Evolutionary conservation across 2,888 invertebrate species (phyloP).

Genomic region (Phyllotreta cruciferae): DNA sequence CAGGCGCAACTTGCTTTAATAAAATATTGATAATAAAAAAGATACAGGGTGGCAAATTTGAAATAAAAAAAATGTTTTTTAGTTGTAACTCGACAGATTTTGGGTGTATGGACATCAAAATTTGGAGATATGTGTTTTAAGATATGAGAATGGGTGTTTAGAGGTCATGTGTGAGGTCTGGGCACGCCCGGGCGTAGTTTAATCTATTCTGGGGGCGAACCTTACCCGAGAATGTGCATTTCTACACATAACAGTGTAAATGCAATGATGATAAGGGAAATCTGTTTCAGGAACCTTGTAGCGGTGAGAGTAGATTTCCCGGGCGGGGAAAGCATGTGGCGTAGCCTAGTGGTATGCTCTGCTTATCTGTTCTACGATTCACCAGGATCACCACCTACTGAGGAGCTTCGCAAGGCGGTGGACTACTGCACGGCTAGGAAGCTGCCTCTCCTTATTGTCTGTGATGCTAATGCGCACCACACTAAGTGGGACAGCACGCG

Average conservation of each 20-base stretch:
- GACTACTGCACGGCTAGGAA: slow-evolving; percentile 3
- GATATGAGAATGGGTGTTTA: no score
- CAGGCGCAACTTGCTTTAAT: no score
- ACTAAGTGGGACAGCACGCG: slow-evolving; percentile 6
- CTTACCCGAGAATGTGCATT: not conserved
- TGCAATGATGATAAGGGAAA: slow-evolving; percentile 1
- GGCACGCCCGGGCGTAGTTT: not conserved
- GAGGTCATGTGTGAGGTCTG: no score
- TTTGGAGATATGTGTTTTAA: no score
- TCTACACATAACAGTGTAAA: not conserved
- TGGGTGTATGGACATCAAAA: no score
- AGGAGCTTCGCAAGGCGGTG: slow-evolving; percentile 6
- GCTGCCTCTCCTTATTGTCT: not conserved
- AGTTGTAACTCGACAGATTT: no score
- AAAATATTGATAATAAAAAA: no score
- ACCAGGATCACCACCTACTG: slow-evolving; percentile 2
- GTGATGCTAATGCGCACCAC: slow-evolving; percentile 5
- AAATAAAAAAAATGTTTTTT: no score
- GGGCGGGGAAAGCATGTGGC: no score
- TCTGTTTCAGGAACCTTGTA: slow-evolving; percentile 4
- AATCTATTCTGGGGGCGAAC: not conserved
- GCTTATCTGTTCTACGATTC: slow-evolving; percentile 4
- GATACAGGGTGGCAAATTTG: no score
- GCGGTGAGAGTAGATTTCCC: slow-evolving; percentile 14
- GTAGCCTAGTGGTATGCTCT: not conserved